Base-by-base conservation (phyloP, 1,140 invertebrate genomes). In the Pogonus chalceus region DNA sequence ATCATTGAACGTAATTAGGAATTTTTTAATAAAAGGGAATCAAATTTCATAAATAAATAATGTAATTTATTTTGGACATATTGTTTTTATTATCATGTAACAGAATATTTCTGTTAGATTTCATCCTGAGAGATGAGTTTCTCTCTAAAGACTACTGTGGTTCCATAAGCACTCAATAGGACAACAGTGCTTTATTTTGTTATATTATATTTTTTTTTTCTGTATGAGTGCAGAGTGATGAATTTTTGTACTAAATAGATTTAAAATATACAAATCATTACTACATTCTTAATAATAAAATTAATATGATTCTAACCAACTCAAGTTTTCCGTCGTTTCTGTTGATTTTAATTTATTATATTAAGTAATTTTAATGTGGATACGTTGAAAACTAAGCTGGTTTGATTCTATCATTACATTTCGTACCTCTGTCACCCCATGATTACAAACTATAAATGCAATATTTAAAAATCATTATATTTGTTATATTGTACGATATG, bases 71-170 rank as follows among this genome's bases (percentile, higher is more conserved):
- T 7, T 14, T 31, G 26, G 26, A 14, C 4, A 4, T 31, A 7
- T 31, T 14, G 4, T n/a, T 14, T 43, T 4, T 10, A 43, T 43
- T 9, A 12, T 4, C 9, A 4, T 9, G 37, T 43, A 18, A 43
- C 18, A 43, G 37, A 43, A 43, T 43, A 43, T 43, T 43, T 43
- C 37, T 43, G 18, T 43, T 18, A 43, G 7, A 31, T 7, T 31
- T 31, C n/a, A n/a, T n/a, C n/a, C n/a, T n/a, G n/a, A n/a, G n/a
- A n/a, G n/a, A n/a, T n/a, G n/a, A n/a, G n/a, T n/a, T n/a, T n/a
- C n/a, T n/a, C n/a, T n/a, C n/a, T n/a, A n/a, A 31, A 31, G 37
- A 43, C 37, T 43, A 4, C 37, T 43, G 37, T 43, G 37, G 37
- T 16, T 7, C 37, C 18, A 14, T 14, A 14, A 14, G 26, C 26